Evolutionary conservation across 2,113 vertebrate species (phyloP), one percentile per base, ranked within the genome.

Genomic region (Anguilla japonica): DNA sequence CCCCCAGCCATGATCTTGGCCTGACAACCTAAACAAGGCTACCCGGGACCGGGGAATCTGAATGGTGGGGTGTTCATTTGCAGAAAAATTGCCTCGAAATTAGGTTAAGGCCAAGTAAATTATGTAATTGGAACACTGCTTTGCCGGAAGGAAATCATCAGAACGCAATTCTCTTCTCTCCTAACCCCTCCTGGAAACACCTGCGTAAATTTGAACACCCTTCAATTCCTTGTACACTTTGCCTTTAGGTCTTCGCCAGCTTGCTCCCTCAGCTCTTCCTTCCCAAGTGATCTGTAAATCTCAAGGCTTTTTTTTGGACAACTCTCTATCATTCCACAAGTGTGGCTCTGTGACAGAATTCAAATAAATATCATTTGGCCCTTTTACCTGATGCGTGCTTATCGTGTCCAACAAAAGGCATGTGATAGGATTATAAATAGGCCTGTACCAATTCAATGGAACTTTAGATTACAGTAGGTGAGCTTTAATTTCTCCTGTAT

Each of bases 51-150:
- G 63, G 60, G 60, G 60, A 40, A 46, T 75, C 56, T 22, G n/a
- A 46, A n/a, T 43, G 50, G 53, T 16, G 40, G 84, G 50, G 34
- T 63, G 26, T 81, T 81, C 41, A 29, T 53, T 46, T 79, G 79
- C 50, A 79, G 20, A n/a, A 63, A 6, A 15, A 43, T 8, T 9
- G 14, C n/a, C 67, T 16, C 60, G 81, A 50, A 87, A 85, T 83
- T 86, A 88, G 85, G 75, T 81, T 87, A 85, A 89, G 29, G 82
- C n/a, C 40, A 88, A 60, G 75, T 63, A 89, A 90, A 89, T 89
- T 85, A 90, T 90, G 86, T 88, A 91, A 89, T 84, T 71, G 81
- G 88, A 90, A 88, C 85, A 83, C 43, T 79, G 71, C 81, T 43
- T 81, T 78, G 87, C 89, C 88, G 34, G 41, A 56, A 83, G 87